A percentile compares a stretch with the other conserved stretches of the same genome.
These are phyloP conservation scores for Cotesia vestalis DNA, from an alignment of 1,140 invertebrate genomes.

Conservation along the genomic window DNA sequence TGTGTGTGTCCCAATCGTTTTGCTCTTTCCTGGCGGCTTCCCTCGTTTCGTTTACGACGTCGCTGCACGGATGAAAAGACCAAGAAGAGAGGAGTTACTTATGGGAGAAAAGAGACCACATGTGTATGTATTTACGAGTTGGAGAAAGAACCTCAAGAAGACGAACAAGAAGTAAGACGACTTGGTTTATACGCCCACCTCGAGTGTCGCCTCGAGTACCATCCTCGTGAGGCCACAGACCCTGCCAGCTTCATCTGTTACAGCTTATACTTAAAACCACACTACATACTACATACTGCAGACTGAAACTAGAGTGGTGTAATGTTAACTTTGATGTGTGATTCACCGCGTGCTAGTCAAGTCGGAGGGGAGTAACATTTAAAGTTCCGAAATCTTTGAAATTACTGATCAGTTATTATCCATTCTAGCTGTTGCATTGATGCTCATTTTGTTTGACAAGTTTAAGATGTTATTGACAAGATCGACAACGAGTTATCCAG, in stretches of 20 bases:
- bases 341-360: not conserved
- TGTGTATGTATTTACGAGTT: not conserved
- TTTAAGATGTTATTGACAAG: too few relatives aligned
- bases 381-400: too few relatives aligned
- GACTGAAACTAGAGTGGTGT: not conserved
- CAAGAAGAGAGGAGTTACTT: slow-evolving; percentile 11
- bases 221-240: slow-evolving; percentile 39
- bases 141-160: slow-evolving; percentile 14
- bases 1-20: slow-evolving; percentile 39
- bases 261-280: slow-evolving; percentile 10
- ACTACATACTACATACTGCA: slow-evolving; percentile 3
- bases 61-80: slow-evolving; percentile 29
- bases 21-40: slow-evolving; percentile 43
- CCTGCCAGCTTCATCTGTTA: not conserved
- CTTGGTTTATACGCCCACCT: slow-evolving; percentile 52
- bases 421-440: too few relatives aligned
- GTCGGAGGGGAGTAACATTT: not conserved
- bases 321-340: not conserved
- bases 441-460: too few relatives aligned
- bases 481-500: slow-evolving; percentile 12
- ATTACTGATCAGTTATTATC: too few relatives aligned
- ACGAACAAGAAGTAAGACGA: slow-evolving; percentile 21
- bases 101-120: not conserved
- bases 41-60: slow-evolving; percentile 46
- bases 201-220: slow-evolving; percentile 45